Conservation (phyloP, 2,888 invertebrate genomes). For the Amphiduros pacificus region DNA sequence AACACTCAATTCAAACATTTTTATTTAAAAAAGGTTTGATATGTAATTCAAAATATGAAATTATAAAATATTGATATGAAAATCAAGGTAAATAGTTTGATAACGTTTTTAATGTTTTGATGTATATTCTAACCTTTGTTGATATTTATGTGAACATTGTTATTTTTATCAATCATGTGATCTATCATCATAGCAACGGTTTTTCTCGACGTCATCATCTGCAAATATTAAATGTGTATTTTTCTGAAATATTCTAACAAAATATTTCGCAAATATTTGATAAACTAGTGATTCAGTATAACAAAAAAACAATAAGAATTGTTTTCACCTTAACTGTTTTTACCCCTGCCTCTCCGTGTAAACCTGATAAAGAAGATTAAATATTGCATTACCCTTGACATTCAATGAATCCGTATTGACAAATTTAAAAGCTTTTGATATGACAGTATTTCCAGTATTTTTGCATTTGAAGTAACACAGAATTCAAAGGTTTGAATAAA, state of each 20-base stretch:
- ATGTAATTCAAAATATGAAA: no score
- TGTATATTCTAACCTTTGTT: conserved; percentile 7
- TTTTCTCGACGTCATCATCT: conserved; percentile 51
- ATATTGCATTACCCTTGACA: no score
- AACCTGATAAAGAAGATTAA: conserved; percentile 48
- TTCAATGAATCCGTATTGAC: no score
- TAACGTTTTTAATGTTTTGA: no score
- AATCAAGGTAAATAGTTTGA: no score
- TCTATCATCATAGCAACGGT: conserved; percentile 59
- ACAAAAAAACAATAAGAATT: not conserved
- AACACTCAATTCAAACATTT: no score
- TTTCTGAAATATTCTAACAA: not conserved
- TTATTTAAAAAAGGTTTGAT: no score
- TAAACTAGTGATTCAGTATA: not conserved
- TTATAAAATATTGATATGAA: no score
- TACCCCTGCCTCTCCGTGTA: conserved; percentile 65
- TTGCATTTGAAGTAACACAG: no score
- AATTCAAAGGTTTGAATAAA: no score
- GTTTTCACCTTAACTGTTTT: conserved; percentile 59
- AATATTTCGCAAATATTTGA: not conserved
- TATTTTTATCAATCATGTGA: conserved; percentile 55
- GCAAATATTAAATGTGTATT: not conserved
- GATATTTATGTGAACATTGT: not conserved
- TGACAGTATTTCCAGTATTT: no score
- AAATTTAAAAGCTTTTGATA: no score